Evolutionary conservation across 2,113 vertebrate species (phyloP).

Genomic region (Phasianus colchicus): DNA sequence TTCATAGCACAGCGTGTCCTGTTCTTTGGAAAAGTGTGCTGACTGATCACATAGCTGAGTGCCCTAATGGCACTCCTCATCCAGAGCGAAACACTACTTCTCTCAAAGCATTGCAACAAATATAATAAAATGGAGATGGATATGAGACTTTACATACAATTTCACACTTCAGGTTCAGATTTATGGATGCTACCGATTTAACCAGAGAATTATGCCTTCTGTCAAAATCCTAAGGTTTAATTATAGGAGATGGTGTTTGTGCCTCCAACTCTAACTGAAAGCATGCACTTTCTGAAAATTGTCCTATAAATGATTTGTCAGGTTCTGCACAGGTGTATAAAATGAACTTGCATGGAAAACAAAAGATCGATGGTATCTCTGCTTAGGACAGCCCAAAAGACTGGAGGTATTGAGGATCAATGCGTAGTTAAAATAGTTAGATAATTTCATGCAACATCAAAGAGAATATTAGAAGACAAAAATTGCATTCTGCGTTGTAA

Average conservation of each 20-base stretch:
- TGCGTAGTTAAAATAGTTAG: not conserved
- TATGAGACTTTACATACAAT: not conserved
- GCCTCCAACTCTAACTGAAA: not conserved
- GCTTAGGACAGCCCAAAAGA: not conserved
- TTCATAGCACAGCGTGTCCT: not conserved
- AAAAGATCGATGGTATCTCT: not conserved
- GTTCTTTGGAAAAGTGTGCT: not conserved
- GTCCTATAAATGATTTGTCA: not conserved
- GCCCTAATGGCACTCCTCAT: not conserved
- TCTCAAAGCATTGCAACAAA: not conserved
- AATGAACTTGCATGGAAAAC: not conserved
- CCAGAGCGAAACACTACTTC: not conserved
- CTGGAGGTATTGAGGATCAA: rapidly evolving
- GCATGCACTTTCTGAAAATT: not conserved
- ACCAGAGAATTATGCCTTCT: rapidly evolving
- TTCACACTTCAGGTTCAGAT: not conserved
- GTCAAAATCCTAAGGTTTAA: not conserved
- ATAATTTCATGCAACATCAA: not conserved
- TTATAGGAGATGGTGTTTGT: not conserved
- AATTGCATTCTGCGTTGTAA: not conserved
- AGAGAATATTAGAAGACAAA: not conserved
- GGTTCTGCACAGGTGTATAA: not conserved
- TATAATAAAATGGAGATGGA: not conserved
- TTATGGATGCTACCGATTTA: not conserved
- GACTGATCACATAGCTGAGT: not conserved